A percentile compares a stretch with the other conserved stretches of the same genome.
phyloP scores from a whole-genome alignment of 2,113 vertebrate species.

The Crotalus horridus region DNA sequence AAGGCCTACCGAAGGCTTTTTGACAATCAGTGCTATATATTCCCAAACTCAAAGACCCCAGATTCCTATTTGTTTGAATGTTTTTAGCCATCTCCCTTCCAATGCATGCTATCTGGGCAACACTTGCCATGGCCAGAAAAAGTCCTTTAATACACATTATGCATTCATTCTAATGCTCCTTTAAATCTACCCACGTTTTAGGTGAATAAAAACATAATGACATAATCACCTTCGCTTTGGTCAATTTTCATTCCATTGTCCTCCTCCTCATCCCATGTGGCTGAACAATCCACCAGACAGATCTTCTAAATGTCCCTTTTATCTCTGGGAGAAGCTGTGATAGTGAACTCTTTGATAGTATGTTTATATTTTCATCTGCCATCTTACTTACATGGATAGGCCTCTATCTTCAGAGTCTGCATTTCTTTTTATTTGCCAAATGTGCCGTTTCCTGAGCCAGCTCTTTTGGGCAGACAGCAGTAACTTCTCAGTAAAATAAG shows the following conservation, averaged over 20 bases:
- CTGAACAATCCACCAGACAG: not conserved
- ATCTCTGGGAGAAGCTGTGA: not conserved
- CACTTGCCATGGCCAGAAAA: not conserved
- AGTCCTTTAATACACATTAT: not conserved
- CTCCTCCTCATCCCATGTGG: not conserved
- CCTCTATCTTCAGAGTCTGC: not conserved
- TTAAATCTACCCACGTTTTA: not conserved
- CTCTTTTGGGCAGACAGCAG: not conserved
- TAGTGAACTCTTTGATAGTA: not conserved
- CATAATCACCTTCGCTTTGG: not conserved
- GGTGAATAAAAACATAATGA: not conserved
- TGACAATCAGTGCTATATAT: not conserved
- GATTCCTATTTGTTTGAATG: not conserved
- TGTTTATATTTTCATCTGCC: not conserved
- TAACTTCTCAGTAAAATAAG: not conserved
- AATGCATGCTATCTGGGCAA: not conserved
- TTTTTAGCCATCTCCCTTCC: not conserved
- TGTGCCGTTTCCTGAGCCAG: not conserved
- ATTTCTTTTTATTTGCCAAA: not conserved
- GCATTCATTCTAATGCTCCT: not conserved
- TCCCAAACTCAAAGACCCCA: not conserved
- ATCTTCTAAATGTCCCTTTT: not conserved
- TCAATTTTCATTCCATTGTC: not conserved
- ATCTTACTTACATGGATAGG: not conserved
- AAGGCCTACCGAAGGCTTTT: not conserved